Evolutionary conservation across 2,888 invertebrate genomes (phyloP).

Genomic region (Melikaiella ostensackeni): DNA sequence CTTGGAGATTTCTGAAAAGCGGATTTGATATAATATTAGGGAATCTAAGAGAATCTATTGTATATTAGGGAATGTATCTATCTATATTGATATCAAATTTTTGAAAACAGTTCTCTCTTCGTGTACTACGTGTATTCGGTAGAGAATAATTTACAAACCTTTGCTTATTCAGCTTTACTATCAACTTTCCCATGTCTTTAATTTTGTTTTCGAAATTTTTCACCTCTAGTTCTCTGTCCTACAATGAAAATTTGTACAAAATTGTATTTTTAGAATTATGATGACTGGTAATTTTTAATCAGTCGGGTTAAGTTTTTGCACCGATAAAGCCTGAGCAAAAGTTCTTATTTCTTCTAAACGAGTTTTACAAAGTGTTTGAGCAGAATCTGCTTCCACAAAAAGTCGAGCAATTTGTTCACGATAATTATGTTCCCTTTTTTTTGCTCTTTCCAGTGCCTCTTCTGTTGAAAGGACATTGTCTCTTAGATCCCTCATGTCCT

Average conservation of each 20-base stretch:
- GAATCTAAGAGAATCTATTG: not conserved
- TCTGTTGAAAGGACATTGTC: slow-evolving; percentile 66
- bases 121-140: too few relatives aligned
- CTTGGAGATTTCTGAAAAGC: not conserved
- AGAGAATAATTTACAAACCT: not conserved
- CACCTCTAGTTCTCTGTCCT: slow-evolving; percentile 43
- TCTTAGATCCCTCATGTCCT: slow-evolving; percentile 66
- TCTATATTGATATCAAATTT: not conserved
- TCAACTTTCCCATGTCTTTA: slow-evolving; percentile 40
- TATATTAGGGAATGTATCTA: too few relatives aligned
- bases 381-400: slow-evolving; percentile 65
- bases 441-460: slow-evolving; percentile 63
- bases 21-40: not conserved
- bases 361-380: slow-evolving; percentile 67
- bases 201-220: slow-evolving; percentile 41
- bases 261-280: slow-evolving; percentile 5
- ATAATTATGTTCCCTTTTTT: slow-evolving; percentile 68
- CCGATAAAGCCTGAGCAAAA: slow-evolving; percentile 57
- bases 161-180: slow-evolving; percentile 39
- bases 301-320: slow-evolving; percentile 43
- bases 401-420: slow-evolving; percentile 68
- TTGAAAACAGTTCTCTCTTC: too few relatives aligned
- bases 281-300: not conserved
- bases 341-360: slow-evolving; percentile 64
- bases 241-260: not conserved